Evolutionary conservation across 2,113 vertebrate genomes (phyloP).

Genomic region (Paedocypris sp.): DNA sequence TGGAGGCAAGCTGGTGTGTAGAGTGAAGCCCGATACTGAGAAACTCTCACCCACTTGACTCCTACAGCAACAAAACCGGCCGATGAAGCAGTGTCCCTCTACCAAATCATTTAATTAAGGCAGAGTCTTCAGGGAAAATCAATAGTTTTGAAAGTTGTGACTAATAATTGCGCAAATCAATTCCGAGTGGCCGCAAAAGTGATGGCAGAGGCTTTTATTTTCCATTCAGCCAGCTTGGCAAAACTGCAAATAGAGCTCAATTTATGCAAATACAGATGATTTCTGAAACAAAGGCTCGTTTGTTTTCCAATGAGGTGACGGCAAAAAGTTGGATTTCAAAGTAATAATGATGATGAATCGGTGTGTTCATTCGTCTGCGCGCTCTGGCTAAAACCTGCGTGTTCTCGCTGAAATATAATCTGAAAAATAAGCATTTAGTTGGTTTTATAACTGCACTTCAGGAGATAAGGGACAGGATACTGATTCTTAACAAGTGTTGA

Average conservation of each 20-base stretch:
- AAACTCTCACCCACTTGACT: not conserved
- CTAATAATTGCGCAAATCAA: not conserved
- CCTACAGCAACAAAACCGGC: not conserved
- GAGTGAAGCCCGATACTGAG: too few species aligned
- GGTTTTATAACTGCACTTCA: too few species aligned
- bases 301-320: slow-evolving; percentile 5
- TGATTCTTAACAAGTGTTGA: too few species aligned
- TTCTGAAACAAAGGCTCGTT: slow-evolving; percentile 9
- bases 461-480: too few species aligned
- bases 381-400: slow-evolving; percentile 5
- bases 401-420: too few species aligned
- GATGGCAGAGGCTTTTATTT: not conserved
- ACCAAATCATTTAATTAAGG: not conserved
- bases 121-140: not conserved
- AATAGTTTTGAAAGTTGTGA: not conserved
- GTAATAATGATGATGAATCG: slow-evolving; percentile 16
- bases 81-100: not conserved
- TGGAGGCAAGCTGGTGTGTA: not conserved
- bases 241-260: slow-evolving; percentile 1
- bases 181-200: slow-evolving; percentile 7
- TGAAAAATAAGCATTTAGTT: too few species aligned
- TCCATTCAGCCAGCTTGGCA: slow-evolving; percentile 9
- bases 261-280: slow-evolving; percentile 22
- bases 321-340: slow-evolving; percentile 11
- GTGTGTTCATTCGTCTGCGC: slow-evolving; percentile 5